Conservation (phyloP, 1,140 invertebrate genomes). For the Brevipalpus yothersi region DNA sequence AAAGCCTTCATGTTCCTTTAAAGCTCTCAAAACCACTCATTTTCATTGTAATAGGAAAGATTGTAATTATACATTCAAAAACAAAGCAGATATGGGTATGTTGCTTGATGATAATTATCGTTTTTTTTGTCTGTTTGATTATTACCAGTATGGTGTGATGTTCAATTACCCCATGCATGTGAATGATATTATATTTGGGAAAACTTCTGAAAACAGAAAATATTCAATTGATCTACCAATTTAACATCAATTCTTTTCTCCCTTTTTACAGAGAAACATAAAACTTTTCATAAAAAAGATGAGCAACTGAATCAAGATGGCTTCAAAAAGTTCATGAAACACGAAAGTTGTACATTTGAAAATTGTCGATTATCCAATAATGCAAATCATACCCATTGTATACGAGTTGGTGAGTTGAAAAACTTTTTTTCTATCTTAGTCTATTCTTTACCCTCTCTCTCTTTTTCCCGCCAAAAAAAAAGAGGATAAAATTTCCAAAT, state of each 20-base stretch:
- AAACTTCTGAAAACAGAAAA: too few relatives aligned
- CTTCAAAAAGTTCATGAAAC: slow-evolving; percentile 97
- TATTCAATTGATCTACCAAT: too few relatives aligned
- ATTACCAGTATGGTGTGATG: background rate
- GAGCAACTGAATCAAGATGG: slow-evolving; percentile 81
- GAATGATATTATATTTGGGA: too few relatives aligned
- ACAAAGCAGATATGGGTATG: slow-evolving; percentile 97
- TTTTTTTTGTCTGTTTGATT: background rate
- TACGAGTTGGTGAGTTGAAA: slow-evolving; percentile 36
- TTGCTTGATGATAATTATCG: slow-evolving; percentile 1
- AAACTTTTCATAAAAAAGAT: slow-evolving; percentile 92
- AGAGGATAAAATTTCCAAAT: too few relatives aligned
- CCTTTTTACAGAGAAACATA: slow-evolving; percentile 70
- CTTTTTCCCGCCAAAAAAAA: too few relatives aligned
- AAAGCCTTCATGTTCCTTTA: slow-evolving; percentile 61
- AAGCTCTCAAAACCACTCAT: slow-evolving; percentile 84
- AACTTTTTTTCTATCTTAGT: too few relatives aligned
- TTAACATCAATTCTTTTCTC: background rate
- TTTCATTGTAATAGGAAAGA: slow-evolving; percentile 75
- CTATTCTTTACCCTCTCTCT: too few relatives aligned
- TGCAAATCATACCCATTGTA: slow-evolving; percentile 96
- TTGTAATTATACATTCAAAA: slow-evolving; percentile 90
- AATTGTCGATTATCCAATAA: slow-evolving; percentile 75
- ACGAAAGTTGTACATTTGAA: slow-evolving; percentile 69
- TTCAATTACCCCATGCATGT: background rate